Evolutionary conservation across 2,888 invertebrate genomes (phyloP).

Genomic region (Phengaris arion): DNA sequence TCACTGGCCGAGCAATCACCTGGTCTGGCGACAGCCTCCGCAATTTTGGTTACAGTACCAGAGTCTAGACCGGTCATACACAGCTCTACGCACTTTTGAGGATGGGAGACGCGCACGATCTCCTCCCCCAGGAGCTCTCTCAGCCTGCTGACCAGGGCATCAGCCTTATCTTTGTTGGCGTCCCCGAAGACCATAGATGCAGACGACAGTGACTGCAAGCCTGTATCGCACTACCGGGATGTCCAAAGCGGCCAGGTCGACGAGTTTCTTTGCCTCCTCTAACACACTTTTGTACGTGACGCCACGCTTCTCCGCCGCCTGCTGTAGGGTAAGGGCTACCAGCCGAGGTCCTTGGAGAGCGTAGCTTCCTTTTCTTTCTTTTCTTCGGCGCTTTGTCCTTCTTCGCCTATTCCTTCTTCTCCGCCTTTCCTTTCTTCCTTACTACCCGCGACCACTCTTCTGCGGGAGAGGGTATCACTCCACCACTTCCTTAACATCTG

Average conservation of each 20-base stretch:
- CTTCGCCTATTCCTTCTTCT: not conserved
- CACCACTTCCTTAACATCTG: too few relatives aligned
- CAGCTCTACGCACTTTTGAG: constrained; percentile 21
- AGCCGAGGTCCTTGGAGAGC: not conserved
- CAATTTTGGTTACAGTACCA: not conserved
- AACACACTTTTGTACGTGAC: not conserved
- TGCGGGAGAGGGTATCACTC: not conserved
- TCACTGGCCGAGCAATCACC: not conserved
- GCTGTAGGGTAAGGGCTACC: not conserved
- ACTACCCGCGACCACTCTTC: not conserved
- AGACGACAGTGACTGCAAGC: not conserved
- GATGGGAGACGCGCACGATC: not conserved
- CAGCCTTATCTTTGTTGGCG: not conserved
- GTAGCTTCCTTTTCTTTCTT: not conserved
- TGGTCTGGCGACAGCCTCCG: not conserved
- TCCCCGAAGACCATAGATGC: not conserved
- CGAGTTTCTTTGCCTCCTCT: not conserved
- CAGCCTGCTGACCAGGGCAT: not conserved
- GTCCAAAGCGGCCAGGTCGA: not conserved
- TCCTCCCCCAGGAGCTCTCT: not conserved
- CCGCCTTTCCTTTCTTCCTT: not conserved
- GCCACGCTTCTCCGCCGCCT: constrained; percentile 1
- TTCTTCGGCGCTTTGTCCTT: not conserved
- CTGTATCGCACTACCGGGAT: constrained; percentile 16
- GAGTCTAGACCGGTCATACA: constrained; percentile 5